These are phyloP conservation scores for Triplophysa bombifrons DNA, from an alignment of 2,797 vertebrate species.

Conservation along the genomic window DNA sequence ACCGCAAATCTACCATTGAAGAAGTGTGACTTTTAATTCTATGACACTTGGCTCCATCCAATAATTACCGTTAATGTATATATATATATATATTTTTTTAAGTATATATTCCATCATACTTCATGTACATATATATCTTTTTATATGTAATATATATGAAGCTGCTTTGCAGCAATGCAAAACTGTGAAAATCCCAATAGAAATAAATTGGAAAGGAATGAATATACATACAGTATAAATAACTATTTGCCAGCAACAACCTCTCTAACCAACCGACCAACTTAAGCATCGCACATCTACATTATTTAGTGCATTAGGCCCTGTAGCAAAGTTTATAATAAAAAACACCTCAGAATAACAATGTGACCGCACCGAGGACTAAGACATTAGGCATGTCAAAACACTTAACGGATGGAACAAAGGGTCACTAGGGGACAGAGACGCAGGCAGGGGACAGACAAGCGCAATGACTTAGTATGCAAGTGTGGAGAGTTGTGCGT, in stretches of 20 bases:
- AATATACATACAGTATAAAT: too few species aligned
- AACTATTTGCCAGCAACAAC: neutral
- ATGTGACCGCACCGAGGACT: neutral
- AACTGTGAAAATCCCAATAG: too few species aligned
- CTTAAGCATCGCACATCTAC: neutral
- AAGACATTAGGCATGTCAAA: constrained; percentile 35
- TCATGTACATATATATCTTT: too few species aligned
- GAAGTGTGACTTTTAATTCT: neutral
- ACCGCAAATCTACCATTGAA: neutral
- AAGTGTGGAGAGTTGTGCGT: constrained; percentile 27
- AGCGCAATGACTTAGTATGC: constrained; percentile 22
- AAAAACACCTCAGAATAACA: neutral
- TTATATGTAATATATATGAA: too few species aligned
- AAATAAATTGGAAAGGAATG: too few species aligned
- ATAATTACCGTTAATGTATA: neutral
- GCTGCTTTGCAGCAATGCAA: too few species aligned
- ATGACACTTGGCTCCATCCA: neutral
- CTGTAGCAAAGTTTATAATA: neutral
- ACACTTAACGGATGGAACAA: constrained; percentile 53
- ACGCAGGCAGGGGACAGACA: neutral
- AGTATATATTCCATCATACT: too few species aligned
- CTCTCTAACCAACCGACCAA: neutral
- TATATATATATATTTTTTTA: too few species aligned
- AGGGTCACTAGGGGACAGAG: constrained; percentile 27
- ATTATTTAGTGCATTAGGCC: neutral